phyloP scores from a whole-genome alignment of 2,797 vertebrate genomes.

The Anguilla pacifica region DNA sequence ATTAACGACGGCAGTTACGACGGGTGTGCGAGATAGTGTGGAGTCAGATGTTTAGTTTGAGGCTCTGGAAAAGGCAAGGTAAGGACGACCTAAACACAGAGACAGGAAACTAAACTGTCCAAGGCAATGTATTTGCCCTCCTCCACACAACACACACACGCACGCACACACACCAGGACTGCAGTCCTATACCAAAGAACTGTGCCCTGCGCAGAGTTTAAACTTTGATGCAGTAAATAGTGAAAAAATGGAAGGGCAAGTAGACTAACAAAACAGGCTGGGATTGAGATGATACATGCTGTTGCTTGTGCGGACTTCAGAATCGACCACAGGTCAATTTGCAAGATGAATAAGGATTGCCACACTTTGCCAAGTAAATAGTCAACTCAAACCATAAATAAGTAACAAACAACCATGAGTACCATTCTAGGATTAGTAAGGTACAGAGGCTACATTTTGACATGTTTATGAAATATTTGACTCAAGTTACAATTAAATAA shows the following conservation, averaged over 20 bases:
- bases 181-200: background rate
- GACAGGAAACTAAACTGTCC: conserved; percentile 27
- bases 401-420: background rate
- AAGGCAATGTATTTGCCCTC: background rate
- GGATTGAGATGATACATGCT: background rate
- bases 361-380: background rate
- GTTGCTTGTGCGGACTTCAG: background rate
- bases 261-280: background rate
- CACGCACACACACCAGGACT: background rate
- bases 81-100: conserved; percentile 81
- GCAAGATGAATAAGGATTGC: no score
- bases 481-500: background rate
- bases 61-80: conserved; percentile 86
- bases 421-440: background rate
- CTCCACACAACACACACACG: no score
- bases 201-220: background rate
- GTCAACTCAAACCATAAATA: background rate
- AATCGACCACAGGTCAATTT: background rate
- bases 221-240: background rate
- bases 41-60: background rate
- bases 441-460: background rate
- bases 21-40: no score
- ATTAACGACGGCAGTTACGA: no score
- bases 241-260: background rate
- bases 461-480: background rate